These are phyloP conservation scores for Xanthostigma xanthostigma DNA, from an alignment of 2,888 invertebrate genomes.

Conservation along the genomic window DNA sequence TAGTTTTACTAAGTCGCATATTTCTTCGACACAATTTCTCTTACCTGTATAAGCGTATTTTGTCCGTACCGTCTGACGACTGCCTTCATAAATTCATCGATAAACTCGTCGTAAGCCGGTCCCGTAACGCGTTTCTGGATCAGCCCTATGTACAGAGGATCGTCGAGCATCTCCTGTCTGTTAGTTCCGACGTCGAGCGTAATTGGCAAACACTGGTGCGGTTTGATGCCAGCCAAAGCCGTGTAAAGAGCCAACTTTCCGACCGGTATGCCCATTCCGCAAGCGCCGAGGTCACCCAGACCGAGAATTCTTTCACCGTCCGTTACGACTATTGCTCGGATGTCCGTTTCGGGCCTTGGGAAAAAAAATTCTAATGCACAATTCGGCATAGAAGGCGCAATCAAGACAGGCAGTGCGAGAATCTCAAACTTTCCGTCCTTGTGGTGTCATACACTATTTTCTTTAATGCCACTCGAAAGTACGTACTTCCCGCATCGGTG, in stretches of 20 bases:
- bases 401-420: too few relatives aligned
- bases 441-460: too few relatives aligned
- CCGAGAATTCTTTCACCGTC: slow-evolving; percentile 98
- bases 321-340: slow-evolving; percentile 85
- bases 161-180: slow-evolving; percentile 68
- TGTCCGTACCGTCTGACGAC: slow-evolving; percentile 73
- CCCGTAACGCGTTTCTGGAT: slow-evolving; percentile 75
- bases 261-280: slow-evolving; percentile 98
- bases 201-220: slow-evolving; percentile 87
- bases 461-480: too few relatives aligned
- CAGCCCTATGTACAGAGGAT: slow-evolving; percentile 91
- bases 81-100: slow-evolving; percentile 96
- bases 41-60: slow-evolving; percentile 61
- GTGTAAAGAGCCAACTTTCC: slow-evolving; percentile 96
- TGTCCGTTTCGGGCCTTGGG: slow-evolving; percentile 68
- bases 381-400: too few relatives aligned
- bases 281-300: slow-evolving; percentile 90
- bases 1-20: neutral
- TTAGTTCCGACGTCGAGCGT: slow-evolving; percentile 91
- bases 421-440: too few relatives aligned
- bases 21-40: neutral
- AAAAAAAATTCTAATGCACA: neutral
- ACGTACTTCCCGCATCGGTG: too few relatives aligned
- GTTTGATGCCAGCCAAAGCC: slow-evolving; percentile 91
- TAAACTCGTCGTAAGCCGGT: slow-evolving; percentile 72